Percentiles rank a stretch among this genome's conserved stretches.
Evolutionary conservation across 2,113 vertebrate species (phyloP).

Genomic region (Crotalus viridis): DNA sequence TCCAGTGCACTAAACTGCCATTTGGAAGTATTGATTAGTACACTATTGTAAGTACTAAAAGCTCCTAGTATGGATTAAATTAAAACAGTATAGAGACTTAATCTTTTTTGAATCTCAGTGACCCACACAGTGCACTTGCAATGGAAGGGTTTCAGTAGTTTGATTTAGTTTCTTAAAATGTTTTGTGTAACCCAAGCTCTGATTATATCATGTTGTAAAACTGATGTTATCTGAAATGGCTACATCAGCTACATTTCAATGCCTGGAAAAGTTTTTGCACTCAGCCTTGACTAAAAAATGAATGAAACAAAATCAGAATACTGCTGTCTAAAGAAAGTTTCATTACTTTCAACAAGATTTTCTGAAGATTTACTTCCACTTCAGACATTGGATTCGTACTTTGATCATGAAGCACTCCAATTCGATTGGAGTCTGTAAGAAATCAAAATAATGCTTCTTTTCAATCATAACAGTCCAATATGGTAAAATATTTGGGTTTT

Average conservation of each 20-base stretch:
- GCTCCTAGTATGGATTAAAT: background rate
- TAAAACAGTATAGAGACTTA: background rate
- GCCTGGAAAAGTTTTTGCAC: background rate
- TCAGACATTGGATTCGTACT: background rate
- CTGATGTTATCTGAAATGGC: background rate
- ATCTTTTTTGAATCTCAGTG: slow-evolving; percentile 13
- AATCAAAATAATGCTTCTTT: background rate
- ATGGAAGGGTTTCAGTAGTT: background rate
- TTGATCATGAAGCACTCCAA: background rate
- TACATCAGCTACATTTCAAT: background rate
- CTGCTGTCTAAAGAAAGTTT: background rate
- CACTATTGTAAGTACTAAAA: slow-evolving; percentile 28
- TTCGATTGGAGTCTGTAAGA: background rate
- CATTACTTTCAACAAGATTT: background rate
- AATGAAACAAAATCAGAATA: background rate
- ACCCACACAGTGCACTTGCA: background rate
- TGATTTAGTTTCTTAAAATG: slow-evolving; percentile 24
- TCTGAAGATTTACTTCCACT: background rate
- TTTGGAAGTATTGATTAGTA: slow-evolving; percentile 36
- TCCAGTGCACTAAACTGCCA: slow-evolving; percentile 4
- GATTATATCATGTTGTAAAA: background rate
- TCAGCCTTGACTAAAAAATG: background rate
- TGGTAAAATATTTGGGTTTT: background rate
- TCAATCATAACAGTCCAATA: background rate
- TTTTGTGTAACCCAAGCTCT: slow-evolving; percentile 6